phyloP scores from a whole-genome alignment of 2,888 invertebrate species.

The Diabrotica balteata region DNA sequence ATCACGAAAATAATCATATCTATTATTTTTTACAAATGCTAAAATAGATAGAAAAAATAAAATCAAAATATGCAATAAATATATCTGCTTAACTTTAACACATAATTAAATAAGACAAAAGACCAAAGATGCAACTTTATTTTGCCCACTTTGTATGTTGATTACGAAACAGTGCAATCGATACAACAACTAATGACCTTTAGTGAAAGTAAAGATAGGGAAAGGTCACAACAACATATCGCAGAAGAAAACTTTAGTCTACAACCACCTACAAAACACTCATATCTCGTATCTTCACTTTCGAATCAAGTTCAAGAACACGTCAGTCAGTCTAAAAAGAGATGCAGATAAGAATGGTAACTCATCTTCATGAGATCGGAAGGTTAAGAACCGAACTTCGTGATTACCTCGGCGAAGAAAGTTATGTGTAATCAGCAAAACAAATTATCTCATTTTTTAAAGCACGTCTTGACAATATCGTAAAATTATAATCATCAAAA shows the following conservation, averaged over 20 bases:
- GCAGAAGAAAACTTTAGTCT: constrained; percentile 11
- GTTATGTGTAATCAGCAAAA: constrained; percentile 4
- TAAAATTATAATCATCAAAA: too few relatives aligned
- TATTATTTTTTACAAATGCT: too few relatives aligned
- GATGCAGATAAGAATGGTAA: constrained; percentile 6
- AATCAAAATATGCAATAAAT: too few relatives aligned
- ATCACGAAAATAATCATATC: too few relatives aligned
- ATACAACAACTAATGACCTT: constrained; percentile 11
- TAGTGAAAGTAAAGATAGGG: constrained; percentile 24
- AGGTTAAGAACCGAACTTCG: constrained; percentile 12
- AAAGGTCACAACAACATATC: constrained; percentile 12
- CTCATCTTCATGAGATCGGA: constrained; percentile 2
- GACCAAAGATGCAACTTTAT: too few relatives aligned
- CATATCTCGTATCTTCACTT: constrained; percentile 16
- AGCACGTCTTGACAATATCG: too few relatives aligned
- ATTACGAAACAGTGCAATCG: too few relatives aligned
- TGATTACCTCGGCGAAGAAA: constrained; percentile 5
- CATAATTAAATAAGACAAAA: too few relatives aligned
- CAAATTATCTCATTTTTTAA: too few relatives aligned
- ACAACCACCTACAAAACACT: constrained; percentile 16
- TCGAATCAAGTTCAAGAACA: constrained; percentile 26
- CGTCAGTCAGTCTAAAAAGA: not conserved
- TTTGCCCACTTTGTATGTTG: too few relatives aligned
- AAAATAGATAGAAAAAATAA: too few relatives aligned
- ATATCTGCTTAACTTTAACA: too few relatives aligned